phyloP scores from a whole-genome alignment of 2,888 invertebrate genomes.

The Nephrotoma appendiculata region DNA sequence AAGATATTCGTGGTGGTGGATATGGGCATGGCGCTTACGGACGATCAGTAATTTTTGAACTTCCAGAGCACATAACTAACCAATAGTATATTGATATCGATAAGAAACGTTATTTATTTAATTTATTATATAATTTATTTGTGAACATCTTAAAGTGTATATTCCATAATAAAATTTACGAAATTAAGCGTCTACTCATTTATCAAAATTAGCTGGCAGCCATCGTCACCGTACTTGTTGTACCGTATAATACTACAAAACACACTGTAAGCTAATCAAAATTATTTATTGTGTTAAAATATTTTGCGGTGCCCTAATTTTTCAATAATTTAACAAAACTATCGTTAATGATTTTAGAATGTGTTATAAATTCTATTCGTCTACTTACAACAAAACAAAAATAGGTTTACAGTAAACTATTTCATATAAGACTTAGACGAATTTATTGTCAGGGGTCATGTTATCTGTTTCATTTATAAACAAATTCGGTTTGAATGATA shows the following conservation, averaged over 20 bases:
- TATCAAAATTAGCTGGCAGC: background rate
- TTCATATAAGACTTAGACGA: no score
- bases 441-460: no score
- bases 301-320: background rate
- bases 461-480: no score
- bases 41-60: slow-evolving; percentile 22
- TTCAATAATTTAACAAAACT: background rate
- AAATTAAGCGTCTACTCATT: background rate
- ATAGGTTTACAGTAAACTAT: no score
- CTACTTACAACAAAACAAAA: no score
- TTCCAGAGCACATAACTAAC: slow-evolving; percentile 17
- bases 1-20: slow-evolving; percentile 37
- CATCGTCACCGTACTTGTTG: no score
- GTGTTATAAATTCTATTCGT: no score
- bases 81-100: background rate
- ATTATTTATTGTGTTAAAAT: no score
- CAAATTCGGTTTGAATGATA: no score
- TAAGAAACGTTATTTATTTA: background rate
- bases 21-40: slow-evolving; percentile 42
- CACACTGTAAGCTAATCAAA: no score
- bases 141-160: background rate
- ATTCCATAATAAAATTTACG: background rate
- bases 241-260: no score
- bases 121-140: background rate
- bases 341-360: background rate